Evolutionary conservation across 2,797 vertebrate species (phyloP).

Genomic region (Acropternis orthonyx): DNA sequence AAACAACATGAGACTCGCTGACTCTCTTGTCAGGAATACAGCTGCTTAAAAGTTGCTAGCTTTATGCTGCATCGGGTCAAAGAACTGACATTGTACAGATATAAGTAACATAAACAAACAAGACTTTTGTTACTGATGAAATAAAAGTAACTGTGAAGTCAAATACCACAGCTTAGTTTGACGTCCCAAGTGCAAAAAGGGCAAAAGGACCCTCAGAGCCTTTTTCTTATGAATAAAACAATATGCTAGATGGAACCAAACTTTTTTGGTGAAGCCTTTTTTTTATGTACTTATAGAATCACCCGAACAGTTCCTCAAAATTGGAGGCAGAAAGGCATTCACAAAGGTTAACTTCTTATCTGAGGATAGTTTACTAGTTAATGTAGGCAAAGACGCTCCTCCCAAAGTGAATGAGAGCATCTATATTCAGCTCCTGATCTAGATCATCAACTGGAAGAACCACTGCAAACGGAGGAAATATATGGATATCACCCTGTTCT

Average conservation of each 20-base stretch:
- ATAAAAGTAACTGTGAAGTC: neutral
- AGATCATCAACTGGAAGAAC: neutral
- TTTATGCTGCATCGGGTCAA: neutral
- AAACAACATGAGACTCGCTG: neutral
- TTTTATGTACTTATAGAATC: neutral
- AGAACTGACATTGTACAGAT: neutral
- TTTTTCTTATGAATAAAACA: neutral
- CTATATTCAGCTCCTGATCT: conserved; percentile 44
- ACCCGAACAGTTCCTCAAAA: neutral
- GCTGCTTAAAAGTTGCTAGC: neutral
- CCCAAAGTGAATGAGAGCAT: neutral
- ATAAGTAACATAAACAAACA: neutral
- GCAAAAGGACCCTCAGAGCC: neutral
- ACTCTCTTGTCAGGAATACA: neutral
- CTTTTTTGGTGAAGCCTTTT: neutral
- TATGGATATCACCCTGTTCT: neutral
- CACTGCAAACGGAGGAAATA: neutral
- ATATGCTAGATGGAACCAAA: neutral
- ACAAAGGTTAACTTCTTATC: neutral
- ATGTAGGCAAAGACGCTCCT: neutral
- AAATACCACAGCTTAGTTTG: neutral
- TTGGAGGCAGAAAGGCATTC: neutral
- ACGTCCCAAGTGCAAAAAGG: neutral
- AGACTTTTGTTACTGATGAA: neutral
- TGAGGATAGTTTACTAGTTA: neutral